Conservation (phyloP, 2,888 invertebrate genomes). For the Vandiemenella viatica region DNA sequence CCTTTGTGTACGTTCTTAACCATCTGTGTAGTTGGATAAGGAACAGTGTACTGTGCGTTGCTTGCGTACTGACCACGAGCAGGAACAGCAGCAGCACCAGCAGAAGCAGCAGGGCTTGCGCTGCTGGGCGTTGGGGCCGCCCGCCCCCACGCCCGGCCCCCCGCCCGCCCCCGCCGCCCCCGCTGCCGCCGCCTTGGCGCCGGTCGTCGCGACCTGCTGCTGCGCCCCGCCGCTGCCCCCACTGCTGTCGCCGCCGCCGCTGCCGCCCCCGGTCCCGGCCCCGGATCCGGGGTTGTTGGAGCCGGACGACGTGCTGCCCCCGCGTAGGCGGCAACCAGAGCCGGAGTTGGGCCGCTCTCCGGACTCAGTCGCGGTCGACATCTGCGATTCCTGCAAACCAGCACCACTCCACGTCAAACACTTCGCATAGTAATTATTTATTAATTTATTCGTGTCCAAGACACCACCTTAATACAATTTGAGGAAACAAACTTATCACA, state of each 20-base stretch:
- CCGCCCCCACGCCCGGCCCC: conserved; percentile 15
- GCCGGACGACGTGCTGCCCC: conserved; percentile 24
- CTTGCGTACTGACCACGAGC: conserved; percentile 41
- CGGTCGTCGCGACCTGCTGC: conserved; percentile 19
- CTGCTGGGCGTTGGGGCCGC: too few relatives aligned
- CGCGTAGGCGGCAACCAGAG: conserved; percentile 16
- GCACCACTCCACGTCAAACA: neutral
- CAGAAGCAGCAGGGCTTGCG: conserved; percentile 47
- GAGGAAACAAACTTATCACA: too few relatives aligned
- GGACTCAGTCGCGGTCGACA: conserved; percentile 14
- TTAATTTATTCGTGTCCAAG: too few relatives aligned
- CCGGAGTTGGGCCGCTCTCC: conserved; percentile 10
- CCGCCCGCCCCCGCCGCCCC: neutral
- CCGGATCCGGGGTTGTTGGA: conserved; percentile 17
- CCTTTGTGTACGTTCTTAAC: neutral
- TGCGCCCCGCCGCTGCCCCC: conserved; percentile 22
- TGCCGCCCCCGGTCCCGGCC: conserved; percentile 5
- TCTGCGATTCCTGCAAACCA: conserved; percentile 5
- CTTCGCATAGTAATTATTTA: too few relatives aligned
- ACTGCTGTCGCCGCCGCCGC: conserved; percentile 13
- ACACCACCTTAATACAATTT: too few relatives aligned
- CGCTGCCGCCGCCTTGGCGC: conserved; percentile 15
- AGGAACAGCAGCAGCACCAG: conserved; percentile 56
- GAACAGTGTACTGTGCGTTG: conserved; percentile 12
- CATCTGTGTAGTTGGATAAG: conserved; percentile 9